Conservation (phyloP, 1,140 invertebrate genomes). For the Magallana gigas region DNA sequence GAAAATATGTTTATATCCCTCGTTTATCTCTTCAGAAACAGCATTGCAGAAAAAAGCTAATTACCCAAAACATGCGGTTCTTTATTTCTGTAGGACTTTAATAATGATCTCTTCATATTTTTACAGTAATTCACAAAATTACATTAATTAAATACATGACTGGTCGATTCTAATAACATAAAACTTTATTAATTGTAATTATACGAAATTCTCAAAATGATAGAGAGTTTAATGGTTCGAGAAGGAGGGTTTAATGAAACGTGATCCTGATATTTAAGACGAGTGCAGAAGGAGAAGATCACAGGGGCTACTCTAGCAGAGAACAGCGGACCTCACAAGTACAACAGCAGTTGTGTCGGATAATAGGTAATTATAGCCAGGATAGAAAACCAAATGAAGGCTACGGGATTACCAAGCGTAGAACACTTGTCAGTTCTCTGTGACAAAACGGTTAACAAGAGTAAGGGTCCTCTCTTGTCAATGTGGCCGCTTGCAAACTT, state of each 20-base stretch:
- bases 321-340: background rate
- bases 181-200: conserved; percentile 30
- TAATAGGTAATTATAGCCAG: background rate
- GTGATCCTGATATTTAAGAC: conserved; percentile 13
- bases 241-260: conserved; percentile 14
- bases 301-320: background rate
- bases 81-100: too few species aligned
- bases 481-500: background rate
- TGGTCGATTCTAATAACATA: background rate
- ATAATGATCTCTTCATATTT: background rate
- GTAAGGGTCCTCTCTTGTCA: background rate
- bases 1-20: too few species aligned
- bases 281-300: conserved; percentile 16
- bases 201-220: conserved; percentile 9
- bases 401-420: background rate
- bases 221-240: conserved; percentile 18
- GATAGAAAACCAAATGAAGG: background rate
- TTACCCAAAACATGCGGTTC: too few species aligned
- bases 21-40: too few species aligned
- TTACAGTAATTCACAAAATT: conserved; percentile 4
- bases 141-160: background rate
- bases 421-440: background rate
- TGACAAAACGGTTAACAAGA: conserved; percentile 8
- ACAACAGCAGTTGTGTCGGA: background rate
- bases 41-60: too few species aligned